Conservation (phyloP, 2,888 invertebrate genomes). For the Caenorhabditis virilis region DNA sequence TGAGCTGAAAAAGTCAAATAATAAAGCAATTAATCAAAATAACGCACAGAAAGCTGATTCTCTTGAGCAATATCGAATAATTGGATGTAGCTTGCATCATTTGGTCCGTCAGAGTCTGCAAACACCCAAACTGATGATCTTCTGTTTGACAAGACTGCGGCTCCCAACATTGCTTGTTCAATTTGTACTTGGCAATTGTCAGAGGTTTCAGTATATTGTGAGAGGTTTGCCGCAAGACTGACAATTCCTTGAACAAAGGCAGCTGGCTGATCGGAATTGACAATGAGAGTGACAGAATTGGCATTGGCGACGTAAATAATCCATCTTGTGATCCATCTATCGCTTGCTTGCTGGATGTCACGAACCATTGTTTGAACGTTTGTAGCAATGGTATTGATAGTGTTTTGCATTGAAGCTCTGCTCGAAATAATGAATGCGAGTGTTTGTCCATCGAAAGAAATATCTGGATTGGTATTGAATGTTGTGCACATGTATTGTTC, state of each 20-base stretch:
- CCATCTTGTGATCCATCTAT: constrained; percentile 55
- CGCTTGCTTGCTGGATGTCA: constrained; percentile 42
- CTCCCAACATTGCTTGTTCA: constrained; percentile 44
- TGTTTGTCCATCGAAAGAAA: constrained; percentile 41
- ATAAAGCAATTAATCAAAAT: background rate
- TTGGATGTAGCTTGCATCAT: constrained; percentile 17
- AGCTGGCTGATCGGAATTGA: constrained; percentile 8
- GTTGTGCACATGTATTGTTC: constrained; percentile 51
- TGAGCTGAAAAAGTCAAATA: constrained; percentile 5
- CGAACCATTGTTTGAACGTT: constrained; percentile 40
- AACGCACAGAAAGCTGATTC: constrained; percentile 22
- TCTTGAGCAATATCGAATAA: constrained; percentile 32
- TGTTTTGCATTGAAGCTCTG: constrained; percentile 45
- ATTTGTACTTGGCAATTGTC: constrained; percentile 45
- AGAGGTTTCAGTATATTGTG: constrained; percentile 21
- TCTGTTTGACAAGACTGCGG: constrained; percentile 31
- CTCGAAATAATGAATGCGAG: constrained; percentile 56
- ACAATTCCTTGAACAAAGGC: constrained; percentile 44
- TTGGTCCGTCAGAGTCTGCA: constrained; percentile 50
- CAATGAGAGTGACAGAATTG: constrained; percentile 22
- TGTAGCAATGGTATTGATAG: constrained; percentile 28
- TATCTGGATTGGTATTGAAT: constrained; percentile 40
- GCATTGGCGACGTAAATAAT: constrained; percentile 44
- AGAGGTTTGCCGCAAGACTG: constrained; percentile 38
- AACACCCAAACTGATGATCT: constrained; percentile 57